Base-by-base conservation (phyloP, 1,140 invertebrate genomes). In the Hormaphis cornu region DNA sequence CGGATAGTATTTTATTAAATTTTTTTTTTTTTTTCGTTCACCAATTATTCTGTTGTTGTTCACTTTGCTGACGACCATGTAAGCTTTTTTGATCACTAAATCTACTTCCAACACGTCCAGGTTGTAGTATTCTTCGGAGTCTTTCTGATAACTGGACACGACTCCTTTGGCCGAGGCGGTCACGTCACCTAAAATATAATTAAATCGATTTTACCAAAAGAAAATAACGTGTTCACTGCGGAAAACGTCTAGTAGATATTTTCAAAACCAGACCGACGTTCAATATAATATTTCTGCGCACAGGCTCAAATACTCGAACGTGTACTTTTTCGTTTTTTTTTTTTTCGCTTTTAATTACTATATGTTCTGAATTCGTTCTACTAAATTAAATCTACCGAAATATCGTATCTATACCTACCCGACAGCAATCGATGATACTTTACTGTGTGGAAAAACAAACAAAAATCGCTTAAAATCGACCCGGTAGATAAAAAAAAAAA, bases 41-140 rank as follows among this genome's bases (percentile, higher is more conserved):
- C 87, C 83, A 42, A 88, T 77, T 74, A 89, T 86, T 71, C 82
- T 80, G 76, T 87, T 88, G 72, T 84, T 87, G 73, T 84, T 87
- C 48, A 86, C 82, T 71, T 84, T 86, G 37, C 81, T 82, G 8
- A 89, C 86, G 69, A 78, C 77, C 86, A 88, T 87, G 12, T 81
- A 77, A 6, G 85, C 82, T 63, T 85, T 82, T 74, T 86, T 86
- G 0, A 88, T 82, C 33, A 79, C 79, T 2, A 89, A 75, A 12
- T 86, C 82, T 6, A 74, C 22, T 56, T 83, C 82, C 2, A 89
- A 77, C 0, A 81, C 79, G 56, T 87, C 86, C 7, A 88, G 82
- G 72, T 85, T 81, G 33, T 87, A 74, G 74, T 84, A 87, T 59
- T 80, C 81, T 69, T 80, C 78, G 1, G 75, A 79, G 4, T 82